These are phyloP conservation scores for Stegana nigrithorax DNA, from an alignment of 2,888 invertebrate species.

Conservation along the genomic window DNA sequence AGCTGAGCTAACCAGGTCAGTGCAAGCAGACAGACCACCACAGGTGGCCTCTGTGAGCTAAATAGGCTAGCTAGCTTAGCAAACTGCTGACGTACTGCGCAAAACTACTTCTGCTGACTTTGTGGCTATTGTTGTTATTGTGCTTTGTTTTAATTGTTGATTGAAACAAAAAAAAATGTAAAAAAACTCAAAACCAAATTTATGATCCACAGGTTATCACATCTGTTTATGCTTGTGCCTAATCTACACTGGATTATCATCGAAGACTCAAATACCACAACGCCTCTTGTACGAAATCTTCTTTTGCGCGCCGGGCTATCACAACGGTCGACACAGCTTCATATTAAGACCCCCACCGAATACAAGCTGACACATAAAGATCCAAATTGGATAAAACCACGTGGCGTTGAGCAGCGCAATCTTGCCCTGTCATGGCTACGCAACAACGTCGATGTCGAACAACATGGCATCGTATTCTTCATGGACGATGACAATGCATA, in stretches of 20 bases:
- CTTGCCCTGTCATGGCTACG: slow-evolving; percentile 82
- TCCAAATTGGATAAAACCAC: slow-evolving; percentile 81
- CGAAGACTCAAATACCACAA: slow-evolving; percentile 80
- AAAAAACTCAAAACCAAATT: no score
- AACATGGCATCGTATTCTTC: slow-evolving; percentile 81
- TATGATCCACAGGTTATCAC: slow-evolving; percentile 75
- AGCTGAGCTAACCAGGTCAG: slow-evolving; percentile 88
- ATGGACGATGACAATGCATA: slow-evolving; percentile 99
- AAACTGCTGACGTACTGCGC: neutral
- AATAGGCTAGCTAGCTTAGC: neutral
- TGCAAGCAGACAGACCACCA: neutral
- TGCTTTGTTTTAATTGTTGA: neutral
- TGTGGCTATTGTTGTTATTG: neutral
- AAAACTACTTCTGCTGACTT: neutral
- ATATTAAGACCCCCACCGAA: slow-evolving; percentile 76
- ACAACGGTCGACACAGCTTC: slow-evolving; percentile 73
- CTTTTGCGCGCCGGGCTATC: slow-evolving; percentile 70
- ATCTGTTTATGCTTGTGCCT: slow-evolving; percentile 86
- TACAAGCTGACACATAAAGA: slow-evolving; percentile 76
- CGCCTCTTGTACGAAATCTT: slow-evolving; percentile 76
- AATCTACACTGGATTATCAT: slow-evolving; percentile 94
- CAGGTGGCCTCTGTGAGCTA: neutral
- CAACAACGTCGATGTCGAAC: slow-evolving; percentile 70
- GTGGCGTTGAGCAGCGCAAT: slow-evolving; percentile 93
- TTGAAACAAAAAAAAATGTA: no score